Evolutionary conservation across 2,888 invertebrate genomes (phyloP), one percentile per base, ranked within the genome.

Genomic region (Drosophila formosana): DNA sequence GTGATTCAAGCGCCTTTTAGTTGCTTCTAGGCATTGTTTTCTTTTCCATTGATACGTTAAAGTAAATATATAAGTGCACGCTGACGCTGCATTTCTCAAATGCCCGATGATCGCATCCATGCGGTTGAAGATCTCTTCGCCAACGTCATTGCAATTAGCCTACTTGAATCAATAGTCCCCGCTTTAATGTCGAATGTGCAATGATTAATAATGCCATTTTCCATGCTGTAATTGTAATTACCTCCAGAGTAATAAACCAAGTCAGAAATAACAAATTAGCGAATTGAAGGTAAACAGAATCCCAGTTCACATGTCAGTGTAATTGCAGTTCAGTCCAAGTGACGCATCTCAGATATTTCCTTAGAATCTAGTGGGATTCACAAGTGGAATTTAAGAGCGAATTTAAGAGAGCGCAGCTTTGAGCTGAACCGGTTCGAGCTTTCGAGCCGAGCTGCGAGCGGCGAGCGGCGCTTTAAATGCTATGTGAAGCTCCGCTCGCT

Each of bases 391-490:
- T 26, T 52, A 73, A 69, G 69, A 78, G 69, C 46, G 52, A 30
- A 7, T 13, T 13, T 32, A 0, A 37, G 32, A 39, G 52, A 72
- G 65, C 65, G 39, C 32, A 43, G 32, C 30, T 52, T 57, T 34
- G 25, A 47, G 55, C 26, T 32, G 55, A 56, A 55, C 46, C 60
- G 72, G 60, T 62, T 69, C 30, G 32, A 69, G 63, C 57, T 69
- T 63, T 72, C 46, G 32, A 11, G 41, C 51, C n/a, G 45, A 43
- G 50, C 63, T 30, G n/a, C 23, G 25, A 23, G 9, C 28, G 23
- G 23, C 47, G 50, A 64, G 64, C 61, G 45, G 41, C 62, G 84
- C 87, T 71, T 84, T 88, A 85, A 86, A 88, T 88, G 68, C 56
- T 65, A 64, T 58, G 57, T 28, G 47, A 64, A 65, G 50, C 47